These are phyloP conservation scores for Bothrops jararaca DNA, from an alignment of 2,113 vertebrate genomes.

Conservation along the genomic window DNA sequence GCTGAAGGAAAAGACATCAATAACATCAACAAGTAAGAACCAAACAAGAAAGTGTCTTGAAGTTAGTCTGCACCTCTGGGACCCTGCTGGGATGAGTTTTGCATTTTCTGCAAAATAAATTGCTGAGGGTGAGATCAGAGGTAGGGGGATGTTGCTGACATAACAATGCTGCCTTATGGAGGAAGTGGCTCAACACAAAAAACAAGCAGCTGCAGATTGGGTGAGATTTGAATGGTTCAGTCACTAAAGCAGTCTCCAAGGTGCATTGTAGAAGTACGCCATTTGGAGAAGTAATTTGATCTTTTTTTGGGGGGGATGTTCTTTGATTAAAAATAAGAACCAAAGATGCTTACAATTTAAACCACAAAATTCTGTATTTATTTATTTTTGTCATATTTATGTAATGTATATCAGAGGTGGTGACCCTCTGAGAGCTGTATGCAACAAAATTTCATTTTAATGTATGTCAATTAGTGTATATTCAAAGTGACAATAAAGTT, in stretches of 20 bases:
- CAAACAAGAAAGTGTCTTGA: neutral
- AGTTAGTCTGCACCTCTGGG: neutral
- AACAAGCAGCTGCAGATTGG: neutral
- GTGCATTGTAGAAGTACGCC: neutral
- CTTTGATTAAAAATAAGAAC: neutral
- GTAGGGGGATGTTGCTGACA: neutral
- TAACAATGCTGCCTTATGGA: neutral
- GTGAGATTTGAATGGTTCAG: neutral
- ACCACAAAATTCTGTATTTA: neutral
- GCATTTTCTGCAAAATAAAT: conserved; percentile 16
- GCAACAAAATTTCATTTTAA: too few relatives aligned
- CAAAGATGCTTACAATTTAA: neutral
- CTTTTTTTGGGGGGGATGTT: neutral
- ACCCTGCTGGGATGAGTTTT: neutral
- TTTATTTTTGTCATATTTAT: too few relatives aligned
- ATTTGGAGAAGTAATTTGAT: neutral
- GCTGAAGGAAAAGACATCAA: neutral
- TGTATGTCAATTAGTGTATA: too few relatives aligned
- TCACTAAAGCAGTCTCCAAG: neutral
- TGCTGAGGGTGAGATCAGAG: conserved; percentile 11
- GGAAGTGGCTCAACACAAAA: conserved; percentile 28
- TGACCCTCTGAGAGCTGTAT: too few relatives aligned
- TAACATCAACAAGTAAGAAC: neutral
- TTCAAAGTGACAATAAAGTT: too few relatives aligned
- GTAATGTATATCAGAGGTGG: too few relatives aligned